Percentiles rank a stretch among this genome's conserved stretches.
Conservation (phyloP, 2,888 invertebrate genomes). For the Tipula confusa region DNA sequence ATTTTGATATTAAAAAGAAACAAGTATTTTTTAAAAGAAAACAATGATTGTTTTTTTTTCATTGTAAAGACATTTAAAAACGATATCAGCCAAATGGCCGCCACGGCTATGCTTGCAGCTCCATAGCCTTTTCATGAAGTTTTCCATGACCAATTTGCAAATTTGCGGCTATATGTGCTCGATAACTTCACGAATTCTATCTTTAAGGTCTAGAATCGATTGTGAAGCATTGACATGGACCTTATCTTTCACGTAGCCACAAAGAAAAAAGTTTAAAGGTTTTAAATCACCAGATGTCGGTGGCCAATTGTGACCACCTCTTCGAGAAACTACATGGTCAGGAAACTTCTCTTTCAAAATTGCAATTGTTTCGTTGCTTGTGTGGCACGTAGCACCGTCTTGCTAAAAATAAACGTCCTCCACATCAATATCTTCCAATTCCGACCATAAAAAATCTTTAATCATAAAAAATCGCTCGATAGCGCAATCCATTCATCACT, state of each 20-base stretch:
- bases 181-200: too few relatives aligned
- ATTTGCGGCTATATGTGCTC: too few relatives aligned
- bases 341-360: neutral
- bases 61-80: too few relatives aligned
- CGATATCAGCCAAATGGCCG: too few relatives aligned
- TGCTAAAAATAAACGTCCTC: conserved; percentile 17
- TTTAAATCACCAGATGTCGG: neutral
- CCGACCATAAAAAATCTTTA: conserved; percentile 28
- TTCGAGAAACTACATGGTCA: neutral
- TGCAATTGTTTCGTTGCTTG: conserved; percentile 3
- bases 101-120: too few relatives aligned
- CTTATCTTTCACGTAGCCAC: neutral
- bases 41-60: too few relatives aligned
- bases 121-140: too few relatives aligned
- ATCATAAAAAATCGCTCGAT: conserved; percentile 25
- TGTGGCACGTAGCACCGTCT: conserved; percentile 30
- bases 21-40: too few relatives aligned
- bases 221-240: neutral
- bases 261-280: neutral
- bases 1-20: too few relatives aligned
- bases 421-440: conserved; percentile 27
- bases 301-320: neutral
- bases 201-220: neutral
- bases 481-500: neutral
- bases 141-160: neutral